Evolutionary conservation across 2,888 invertebrate species (phyloP), one percentile per base, ranked within the genome.

Genomic region (Ischnura elegans): DNA sequence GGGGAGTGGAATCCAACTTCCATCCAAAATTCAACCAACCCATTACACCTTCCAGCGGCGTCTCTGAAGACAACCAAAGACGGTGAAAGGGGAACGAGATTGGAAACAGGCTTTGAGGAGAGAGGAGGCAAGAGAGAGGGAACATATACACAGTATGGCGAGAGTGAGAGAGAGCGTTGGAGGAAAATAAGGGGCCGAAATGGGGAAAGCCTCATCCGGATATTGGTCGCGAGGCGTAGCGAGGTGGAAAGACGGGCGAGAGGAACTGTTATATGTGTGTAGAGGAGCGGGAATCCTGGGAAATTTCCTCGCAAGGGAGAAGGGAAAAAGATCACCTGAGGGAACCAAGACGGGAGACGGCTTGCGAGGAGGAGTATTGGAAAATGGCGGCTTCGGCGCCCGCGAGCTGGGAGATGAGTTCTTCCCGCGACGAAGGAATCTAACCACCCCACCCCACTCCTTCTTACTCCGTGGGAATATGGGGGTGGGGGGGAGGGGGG

Each of bases 61-160:
- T 90, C 90, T 90, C 55, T 43, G 36, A 76, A 90, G 90, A 66
- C 90, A 90, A 76, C 90, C 90, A 90, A 90, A 90, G 61, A 90
- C 87, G 25, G 36, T 42, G 87, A 55, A 86, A 51, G 87, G 87
- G 55, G 87, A 46, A 13, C 45, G 43, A 86, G 45, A 46, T 45
- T 45, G 86, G 86, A 86, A 86, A 45, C 43, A 86, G 86, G 46
- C 43, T 76, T 76, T 43, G n/a, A 86, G 86, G 25, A 86, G 86
- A 43, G n/a, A 46, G 13, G n/a, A 42, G 45, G 55, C 21, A 51
- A 51, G 42, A 13, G 42, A 19, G 86, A 42, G 47, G 47, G n/a
- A n/a, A n/a, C n/a, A n/a, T n/a, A n/a, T n/a, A n/a, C n/a, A n/a
- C n/a, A n/a, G n/a, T n/a, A n/a, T n/a, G n/a, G n/a, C 25, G 61